Evolutionary conservation across 2,888 invertebrate species (phyloP).

Genomic region (Cephonodes hylas): DNA sequence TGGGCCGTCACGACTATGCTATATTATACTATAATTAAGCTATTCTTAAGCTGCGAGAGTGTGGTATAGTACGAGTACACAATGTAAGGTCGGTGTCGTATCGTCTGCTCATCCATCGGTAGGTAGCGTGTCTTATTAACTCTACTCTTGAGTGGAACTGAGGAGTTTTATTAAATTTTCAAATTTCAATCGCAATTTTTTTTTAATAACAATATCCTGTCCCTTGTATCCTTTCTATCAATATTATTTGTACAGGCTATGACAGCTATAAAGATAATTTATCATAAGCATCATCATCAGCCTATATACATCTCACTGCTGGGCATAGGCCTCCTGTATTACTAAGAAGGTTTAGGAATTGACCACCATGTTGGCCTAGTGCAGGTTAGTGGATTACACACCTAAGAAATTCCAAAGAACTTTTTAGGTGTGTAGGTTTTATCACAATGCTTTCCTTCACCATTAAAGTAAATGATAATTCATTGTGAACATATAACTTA

Average conservation of each 20-base stretch:
- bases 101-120: conserved; percentile 58
- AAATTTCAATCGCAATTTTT: conserved; percentile 57
- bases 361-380: no score
- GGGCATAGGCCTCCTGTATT: no score
- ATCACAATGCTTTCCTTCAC: no score
- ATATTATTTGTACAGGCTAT: background rate
- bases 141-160: conserved; percentile 69
- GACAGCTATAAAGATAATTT: background rate
- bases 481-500: no score
- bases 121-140: conserved; percentile 64
- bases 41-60: background rate
- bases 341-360: no score
- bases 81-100: conserved; percentile 32
- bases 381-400: no score
- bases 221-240: background rate
- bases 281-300: no score
- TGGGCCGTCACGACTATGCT: conserved; percentile 3
- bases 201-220: conserved; percentile 24
- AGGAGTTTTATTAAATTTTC: conserved; percentile 78
- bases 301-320: no score
- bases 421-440: no score
- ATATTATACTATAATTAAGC: conserved; percentile 11
- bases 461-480: no score
- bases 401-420: no score
- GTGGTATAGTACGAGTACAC: conserved; percentile 5